Percentiles rank a stretch among this genome's conserved stretches.
Evolutionary conservation across 2,888 invertebrate genomes (phyloP).

Genomic region (Rhingia campestris): DNA sequence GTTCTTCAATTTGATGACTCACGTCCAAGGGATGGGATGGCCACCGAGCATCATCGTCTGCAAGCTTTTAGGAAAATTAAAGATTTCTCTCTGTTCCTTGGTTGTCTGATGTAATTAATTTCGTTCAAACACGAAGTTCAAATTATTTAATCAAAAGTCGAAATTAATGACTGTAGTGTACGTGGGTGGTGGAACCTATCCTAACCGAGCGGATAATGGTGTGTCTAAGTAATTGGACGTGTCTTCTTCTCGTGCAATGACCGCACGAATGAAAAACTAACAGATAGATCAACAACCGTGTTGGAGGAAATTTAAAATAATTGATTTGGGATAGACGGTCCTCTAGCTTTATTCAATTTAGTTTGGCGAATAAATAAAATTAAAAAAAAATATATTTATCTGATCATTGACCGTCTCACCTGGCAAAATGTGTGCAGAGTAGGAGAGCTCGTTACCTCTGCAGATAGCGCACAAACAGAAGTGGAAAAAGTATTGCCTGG

Average conservation of each 20-base stretch:
- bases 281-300: conserved; percentile 8
- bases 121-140: conserved; percentile 1
- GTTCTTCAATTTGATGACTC: conserved; percentile 45
- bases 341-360: background rate
- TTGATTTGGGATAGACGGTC: background rate
- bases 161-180: conserved; percentile 8
- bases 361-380: conserved; percentile 23
- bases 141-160: background rate
- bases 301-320: background rate
- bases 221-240: conserved; percentile 12
- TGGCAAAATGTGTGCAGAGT: conserved; percentile 41
- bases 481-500: background rate
- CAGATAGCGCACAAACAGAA: conserved; percentile 2
- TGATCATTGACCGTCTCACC: conserved; percentile 64
- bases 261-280: background rate
- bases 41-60: conserved; percentile 24
- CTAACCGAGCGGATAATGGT: too few relatives aligned
- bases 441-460: conserved; percentile 36
- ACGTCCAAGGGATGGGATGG: conserved; percentile 29
- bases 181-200: background rate
- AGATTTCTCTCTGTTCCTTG: conserved; percentile 8
- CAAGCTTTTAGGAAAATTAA: conserved; percentile 66
- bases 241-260: background rate
- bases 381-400: conserved; percentile 39
- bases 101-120: conserved; percentile 17